Evolutionary conservation across 2,113 vertebrate genomes (phyloP).

Genomic region (Alouatta palliata): DNA sequence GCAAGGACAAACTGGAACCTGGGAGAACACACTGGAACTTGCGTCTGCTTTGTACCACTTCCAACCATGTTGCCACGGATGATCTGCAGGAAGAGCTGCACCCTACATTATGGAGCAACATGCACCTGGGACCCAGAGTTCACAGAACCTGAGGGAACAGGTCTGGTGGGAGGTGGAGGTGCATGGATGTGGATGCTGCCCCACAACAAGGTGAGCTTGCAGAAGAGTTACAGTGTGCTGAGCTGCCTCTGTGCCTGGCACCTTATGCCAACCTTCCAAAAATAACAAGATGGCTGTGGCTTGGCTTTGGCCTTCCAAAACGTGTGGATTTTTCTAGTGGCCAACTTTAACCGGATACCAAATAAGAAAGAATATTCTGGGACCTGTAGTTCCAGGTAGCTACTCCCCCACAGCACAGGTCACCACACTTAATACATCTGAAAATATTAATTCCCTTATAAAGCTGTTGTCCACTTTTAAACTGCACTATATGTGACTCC

Average conservation of each 20-base stretch:
- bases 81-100: neutral
- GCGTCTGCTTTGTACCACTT: neutral
- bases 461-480: neutral
- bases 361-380: neutral
- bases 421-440: neutral
- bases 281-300: neutral
- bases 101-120: neutral
- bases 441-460: neutral
- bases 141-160: neutral
- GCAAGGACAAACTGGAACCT: neutral
- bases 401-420: neutral
- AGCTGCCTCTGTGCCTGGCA: too few relatives aligned
- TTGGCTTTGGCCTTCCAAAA: neutral
- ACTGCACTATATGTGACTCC: neutral
- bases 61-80: neutral
- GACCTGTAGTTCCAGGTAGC: neutral
- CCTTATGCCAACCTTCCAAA: neutral
- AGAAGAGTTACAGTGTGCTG: fast-evolving
- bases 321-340: neutral
- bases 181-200: too few relatives aligned
- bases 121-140: neutral
- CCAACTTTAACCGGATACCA: constrained; percentile 6
- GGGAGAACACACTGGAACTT: neutral
- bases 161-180: neutral
- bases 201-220: neutral